A percentile compares a stretch with the other conserved stretches of the same genome.
phyloP scores from a whole-genome alignment of 1,140 invertebrate genomes.

The Epicauta chinensis region DNA sequence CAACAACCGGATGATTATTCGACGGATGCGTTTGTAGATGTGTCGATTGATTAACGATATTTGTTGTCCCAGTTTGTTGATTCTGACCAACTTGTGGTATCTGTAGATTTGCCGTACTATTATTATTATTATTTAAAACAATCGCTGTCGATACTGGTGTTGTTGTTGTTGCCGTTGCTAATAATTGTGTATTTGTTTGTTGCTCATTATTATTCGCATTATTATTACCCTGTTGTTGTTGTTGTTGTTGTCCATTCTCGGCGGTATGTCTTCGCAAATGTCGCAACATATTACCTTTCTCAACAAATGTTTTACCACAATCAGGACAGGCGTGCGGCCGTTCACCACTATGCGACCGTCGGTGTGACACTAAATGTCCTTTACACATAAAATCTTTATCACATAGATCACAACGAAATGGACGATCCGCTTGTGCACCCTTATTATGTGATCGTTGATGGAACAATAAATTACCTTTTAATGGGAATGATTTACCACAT shows the following conservation, averaged over 20 bases:
- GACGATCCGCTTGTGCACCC: constrained; percentile 75
- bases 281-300: constrained; percentile 66
- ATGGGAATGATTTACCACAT: constrained; percentile 80
- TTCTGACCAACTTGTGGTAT: constrained; percentile 31
- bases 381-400: constrained; percentile 96
- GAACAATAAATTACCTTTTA: constrained; percentile 81
- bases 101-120: constrained; percentile 21
- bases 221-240: constrained; percentile 15
- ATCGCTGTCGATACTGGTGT: constrained; percentile 15
- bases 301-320: constrained; percentile 72
- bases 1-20: constrained; percentile 35
- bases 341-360: constrained; percentile 83
- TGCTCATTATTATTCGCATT: background rate
- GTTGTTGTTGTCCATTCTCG: constrained; percentile 35
- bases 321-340: constrained; percentile 69
- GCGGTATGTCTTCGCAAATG: constrained; percentile 50
- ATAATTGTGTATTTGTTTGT: constrained; percentile 25
- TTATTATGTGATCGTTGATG: constrained; percentile 93
- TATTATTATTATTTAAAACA: background rate
- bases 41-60: constrained; percentile 27
- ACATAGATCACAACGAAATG: constrained; percentile 92
- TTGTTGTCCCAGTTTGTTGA: constrained; percentile 13
- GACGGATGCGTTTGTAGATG: constrained; percentile 36
- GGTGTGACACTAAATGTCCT: constrained; percentile 85
- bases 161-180: constrained; percentile 15